phyloP scores from a whole-genome alignment of 2,888 invertebrate species.

The Rhagophthalmus giganteus region DNA sequence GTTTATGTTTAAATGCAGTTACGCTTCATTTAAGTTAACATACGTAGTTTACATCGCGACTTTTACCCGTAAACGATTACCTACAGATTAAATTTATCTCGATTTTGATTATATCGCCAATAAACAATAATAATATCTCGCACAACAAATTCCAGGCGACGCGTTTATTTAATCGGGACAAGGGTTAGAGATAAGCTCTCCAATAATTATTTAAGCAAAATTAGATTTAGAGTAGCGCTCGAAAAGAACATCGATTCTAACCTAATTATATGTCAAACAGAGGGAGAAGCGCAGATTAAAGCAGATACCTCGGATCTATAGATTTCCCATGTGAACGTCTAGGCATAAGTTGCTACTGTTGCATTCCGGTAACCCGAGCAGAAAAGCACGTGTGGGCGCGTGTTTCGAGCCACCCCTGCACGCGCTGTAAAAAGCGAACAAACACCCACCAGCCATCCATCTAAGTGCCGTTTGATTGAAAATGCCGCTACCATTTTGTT shows the following conservation, averaged over 20 bases:
- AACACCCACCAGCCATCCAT: slow-evolving; percentile 39
- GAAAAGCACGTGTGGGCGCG: slow-evolving; percentile 38
- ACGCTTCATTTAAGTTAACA: no score
- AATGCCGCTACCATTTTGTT: slow-evolving; percentile 27
- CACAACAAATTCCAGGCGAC: no score
- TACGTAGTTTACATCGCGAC: no score
- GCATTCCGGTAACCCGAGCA: slow-evolving; percentile 41
- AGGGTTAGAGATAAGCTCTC: slow-evolving; percentile 1
- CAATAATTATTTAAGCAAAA: slow-evolving; percentile 14
- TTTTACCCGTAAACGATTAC: no score
- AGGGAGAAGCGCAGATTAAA: slow-evolving; percentile 37
- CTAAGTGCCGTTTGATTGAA: slow-evolving; percentile 37
- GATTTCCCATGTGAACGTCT: slow-evolving; percentile 44
- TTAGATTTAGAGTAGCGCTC: slow-evolving; percentile 20
- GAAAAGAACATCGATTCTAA: slow-evolving; percentile 43
- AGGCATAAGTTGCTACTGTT: slow-evolving; percentile 30
- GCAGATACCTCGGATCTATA: slow-evolving; percentile 38
- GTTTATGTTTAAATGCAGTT: slow-evolving; percentile 13
- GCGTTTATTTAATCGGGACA: not conserved
- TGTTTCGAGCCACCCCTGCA: slow-evolving; percentile 35
- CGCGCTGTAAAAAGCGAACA: slow-evolving; percentile 42
- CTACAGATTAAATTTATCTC: no score
- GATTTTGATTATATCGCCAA: no score
- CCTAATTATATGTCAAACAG: slow-evolving; percentile 39
- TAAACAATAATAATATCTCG: no score